Conservation (phyloP, 2,113 vertebrate species). For the Proterorhinus semilunaris region DNA sequence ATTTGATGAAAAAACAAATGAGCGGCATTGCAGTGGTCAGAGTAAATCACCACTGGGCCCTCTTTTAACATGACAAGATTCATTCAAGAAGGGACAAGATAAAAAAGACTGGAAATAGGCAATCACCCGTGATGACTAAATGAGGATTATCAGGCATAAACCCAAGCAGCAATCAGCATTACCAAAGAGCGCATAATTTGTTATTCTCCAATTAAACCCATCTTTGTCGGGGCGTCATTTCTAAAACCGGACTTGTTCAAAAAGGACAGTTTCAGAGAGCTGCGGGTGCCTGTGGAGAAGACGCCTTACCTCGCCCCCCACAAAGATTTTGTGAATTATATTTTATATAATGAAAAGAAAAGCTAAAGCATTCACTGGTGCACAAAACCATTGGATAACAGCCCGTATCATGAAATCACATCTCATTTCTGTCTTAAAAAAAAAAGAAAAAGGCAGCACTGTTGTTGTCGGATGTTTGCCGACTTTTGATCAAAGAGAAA, state of each 20-base stretch:
- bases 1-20: constrained; percentile 38
- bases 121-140: constrained; percentile 48
- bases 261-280: constrained; percentile 39
- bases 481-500: too few species aligned
- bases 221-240: constrained; percentile 55
- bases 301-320: background rate
- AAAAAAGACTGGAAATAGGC: constrained; percentile 41
- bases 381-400: background rate
- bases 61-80: constrained; percentile 31
- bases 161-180: constrained; percentile 58
- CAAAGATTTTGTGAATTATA: background rate
- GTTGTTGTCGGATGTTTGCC: too few species aligned
- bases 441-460: too few species aligned
- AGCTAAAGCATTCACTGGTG: background rate
- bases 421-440: background rate
- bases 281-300: constrained; percentile 33
- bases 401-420: background rate
- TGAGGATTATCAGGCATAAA: constrained; percentile 60
- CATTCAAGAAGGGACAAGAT: constrained; percentile 35
- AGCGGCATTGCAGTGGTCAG: constrained; percentile 29
- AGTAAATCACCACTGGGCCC: constrained; percentile 34
- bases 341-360: background rate
- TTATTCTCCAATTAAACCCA: constrained; percentile 59
- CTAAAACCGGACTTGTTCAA: constrained; percentile 32
- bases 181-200: constrained; percentile 55